Conservation (phyloP, 2,797 vertebrate genomes). For the Poeciliopsis paucimaculata region DNA sequence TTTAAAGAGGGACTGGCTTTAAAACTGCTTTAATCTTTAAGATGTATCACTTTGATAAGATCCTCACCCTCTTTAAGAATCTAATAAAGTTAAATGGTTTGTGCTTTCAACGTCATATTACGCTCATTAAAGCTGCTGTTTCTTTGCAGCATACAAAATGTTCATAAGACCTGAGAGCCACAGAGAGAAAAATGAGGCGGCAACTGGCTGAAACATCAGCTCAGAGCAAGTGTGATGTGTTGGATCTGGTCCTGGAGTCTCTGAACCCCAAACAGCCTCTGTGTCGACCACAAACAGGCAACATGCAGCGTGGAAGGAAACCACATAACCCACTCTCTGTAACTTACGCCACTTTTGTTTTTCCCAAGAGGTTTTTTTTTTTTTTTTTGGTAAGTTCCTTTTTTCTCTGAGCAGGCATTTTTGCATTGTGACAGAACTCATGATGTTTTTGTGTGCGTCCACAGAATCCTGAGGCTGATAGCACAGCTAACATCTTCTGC, state of each 20-base stretch:
- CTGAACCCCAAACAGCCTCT: conserved; percentile 70
- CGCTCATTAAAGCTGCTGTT: neutral
- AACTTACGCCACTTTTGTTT: conserved; percentile 2
- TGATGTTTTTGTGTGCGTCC: conserved; percentile 43
- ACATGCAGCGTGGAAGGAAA: conserved; percentile 43
- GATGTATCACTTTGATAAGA: conserved; percentile 70
- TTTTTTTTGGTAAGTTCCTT: conserved; percentile 12
- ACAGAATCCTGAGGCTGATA: conserved; percentile 59
- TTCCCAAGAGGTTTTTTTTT: neutral
- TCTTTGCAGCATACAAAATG: neutral
- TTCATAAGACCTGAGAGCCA: conserved; percentile 2
- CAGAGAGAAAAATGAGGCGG: conserved; percentile 33
- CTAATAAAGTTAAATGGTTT: conserved; percentile 15
- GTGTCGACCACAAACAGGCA: conserved; percentile 74
- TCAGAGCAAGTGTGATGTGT: neutral
- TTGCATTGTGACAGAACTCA: conserved; percentile 68
- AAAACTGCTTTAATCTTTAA: conserved; percentile 62
- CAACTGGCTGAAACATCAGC: neutral
- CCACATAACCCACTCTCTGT: conserved; percentile 18
- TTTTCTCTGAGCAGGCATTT: conserved; percentile 66
- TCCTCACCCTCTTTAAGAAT: conserved; percentile 58
- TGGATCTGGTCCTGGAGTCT: conserved; percentile 64
- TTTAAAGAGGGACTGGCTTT: conserved; percentile 69
- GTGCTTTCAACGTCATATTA: neutral
- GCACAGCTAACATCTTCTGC: conserved; percentile 49